These are phyloP conservation scores for Muraenolepis orangiensis DNA, from an alignment of 2,797 vertebrate species.

Conservation along the genomic window DNA sequence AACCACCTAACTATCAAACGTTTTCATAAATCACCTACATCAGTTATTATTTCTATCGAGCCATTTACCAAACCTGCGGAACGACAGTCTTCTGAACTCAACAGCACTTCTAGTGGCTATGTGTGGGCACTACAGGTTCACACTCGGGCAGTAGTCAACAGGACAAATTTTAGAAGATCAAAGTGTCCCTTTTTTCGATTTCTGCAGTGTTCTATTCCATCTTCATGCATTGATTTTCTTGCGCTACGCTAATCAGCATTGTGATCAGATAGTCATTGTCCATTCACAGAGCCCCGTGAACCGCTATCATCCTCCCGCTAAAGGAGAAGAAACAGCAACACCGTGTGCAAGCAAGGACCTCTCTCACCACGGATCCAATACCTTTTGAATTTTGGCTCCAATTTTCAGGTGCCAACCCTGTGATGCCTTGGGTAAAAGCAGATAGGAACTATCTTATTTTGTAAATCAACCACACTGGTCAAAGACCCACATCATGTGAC, in stretches of 20 bases:
- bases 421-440: not conserved
- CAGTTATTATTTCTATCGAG: conserved; percentile 34
- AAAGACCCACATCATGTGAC: not conserved
- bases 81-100: conserved; percentile 38
- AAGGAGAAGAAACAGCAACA: too few species aligned
- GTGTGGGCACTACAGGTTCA: conserved; percentile 52
- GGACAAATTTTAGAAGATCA: conserved; percentile 57
- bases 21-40: conserved; percentile 33
- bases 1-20: conserved; percentile 29
- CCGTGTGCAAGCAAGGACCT: too few species aligned
- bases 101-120: conserved; percentile 57
- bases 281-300: not conserved
- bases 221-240: conserved; percentile 25
- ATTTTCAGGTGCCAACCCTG: not conserved
- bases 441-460: conserved; percentile 12
- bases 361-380: too few species aligned
- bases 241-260: not conserved
- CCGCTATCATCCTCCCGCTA: not conserved
- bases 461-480: not conserved
- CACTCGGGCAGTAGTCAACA: conserved; percentile 12
- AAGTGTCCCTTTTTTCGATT: conserved; percentile 32
- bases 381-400: conserved; percentile 5
- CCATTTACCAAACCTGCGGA: conserved; percentile 40
- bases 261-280: not conserved
- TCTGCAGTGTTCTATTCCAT: conserved; percentile 23